phyloP scores from a whole-genome alignment of 2,888 invertebrate genomes.

The Ectemnius continuus region DNA sequence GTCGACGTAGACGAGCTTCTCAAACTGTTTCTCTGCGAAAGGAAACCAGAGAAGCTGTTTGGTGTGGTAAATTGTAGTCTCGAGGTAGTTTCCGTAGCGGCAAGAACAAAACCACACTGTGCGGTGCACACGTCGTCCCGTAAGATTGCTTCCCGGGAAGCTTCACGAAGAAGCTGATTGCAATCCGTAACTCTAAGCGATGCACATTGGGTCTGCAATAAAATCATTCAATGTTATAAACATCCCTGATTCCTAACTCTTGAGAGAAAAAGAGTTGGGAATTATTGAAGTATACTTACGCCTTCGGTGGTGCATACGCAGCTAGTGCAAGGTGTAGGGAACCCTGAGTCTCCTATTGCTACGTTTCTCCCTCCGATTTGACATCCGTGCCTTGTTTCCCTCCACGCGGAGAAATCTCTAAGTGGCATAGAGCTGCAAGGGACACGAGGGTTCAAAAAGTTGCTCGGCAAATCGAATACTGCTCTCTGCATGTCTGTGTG shows the following conservation, averaged over 20 bases:
- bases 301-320: slow-evolving; percentile 92
- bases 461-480: slow-evolving; percentile 93
- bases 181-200: slow-evolving; percentile 93
- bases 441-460: slow-evolving; percentile 93
- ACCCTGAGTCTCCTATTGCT: slow-evolving; percentile 89
- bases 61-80: slow-evolving; percentile 68
- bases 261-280: background rate
- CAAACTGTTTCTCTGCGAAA: slow-evolving; percentile 60
- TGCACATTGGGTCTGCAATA: slow-evolving; percentile 89
- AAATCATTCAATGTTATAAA: background rate
- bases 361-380: slow-evolving; percentile 89
- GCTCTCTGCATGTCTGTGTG: slow-evolving; percentile 92
- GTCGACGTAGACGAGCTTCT: slow-evolving; percentile 67
- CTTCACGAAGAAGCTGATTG: slow-evolving; percentile 88
- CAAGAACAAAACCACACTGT: slow-evolving; percentile 89
- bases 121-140: slow-evolving; percentile 94
- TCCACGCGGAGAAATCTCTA: slow-evolving; percentile 90
- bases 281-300: slow-evolving; percentile 80
- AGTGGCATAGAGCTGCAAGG: slow-evolving; percentile 90
- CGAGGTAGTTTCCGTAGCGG: slow-evolving; percentile 69
- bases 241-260: background rate
- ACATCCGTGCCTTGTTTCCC: slow-evolving; percentile 89
- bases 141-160: slow-evolving; percentile 89
- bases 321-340: slow-evolving; percentile 94
- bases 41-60: slow-evolving; percentile 64